Conservation (phyloP, 2,888 invertebrate species). For the Globia sparganii region DNA sequence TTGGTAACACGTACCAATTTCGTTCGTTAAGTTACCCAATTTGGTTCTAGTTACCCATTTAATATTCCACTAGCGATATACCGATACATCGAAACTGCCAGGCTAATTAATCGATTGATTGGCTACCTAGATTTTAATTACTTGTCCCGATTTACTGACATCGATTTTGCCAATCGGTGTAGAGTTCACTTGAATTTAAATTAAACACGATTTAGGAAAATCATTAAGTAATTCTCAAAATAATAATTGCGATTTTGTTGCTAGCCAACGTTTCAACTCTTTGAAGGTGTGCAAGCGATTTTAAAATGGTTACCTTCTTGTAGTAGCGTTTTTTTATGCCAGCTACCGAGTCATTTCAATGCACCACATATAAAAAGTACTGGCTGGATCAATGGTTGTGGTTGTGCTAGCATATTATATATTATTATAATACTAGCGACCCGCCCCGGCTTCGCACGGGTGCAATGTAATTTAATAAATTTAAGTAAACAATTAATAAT, state of each 20-base stretch:
- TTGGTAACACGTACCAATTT: conserved; percentile 45
- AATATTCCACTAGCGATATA: conserved; percentile 36
- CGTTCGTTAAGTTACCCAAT: conserved; percentile 43
- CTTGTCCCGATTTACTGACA: conserved; percentile 41
- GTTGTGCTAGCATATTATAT: neutral
- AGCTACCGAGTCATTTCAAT: too few species aligned
- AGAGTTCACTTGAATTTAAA: neutral
- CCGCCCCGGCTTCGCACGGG: too few species aligned
- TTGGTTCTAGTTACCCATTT: conserved; percentile 33
- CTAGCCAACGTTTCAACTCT: neutral
- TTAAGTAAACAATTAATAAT: too few species aligned
- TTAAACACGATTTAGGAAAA: neutral
- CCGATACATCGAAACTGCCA: conserved; percentile 40
- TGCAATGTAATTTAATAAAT: too few species aligned
- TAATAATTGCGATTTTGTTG: neutral
- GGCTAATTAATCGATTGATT: conserved; percentile 54
- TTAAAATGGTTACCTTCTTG: neutral
- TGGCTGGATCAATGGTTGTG: neutral
- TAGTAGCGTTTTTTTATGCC: neutral
- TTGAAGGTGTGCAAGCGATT: neutral
- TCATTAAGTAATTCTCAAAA: neutral
- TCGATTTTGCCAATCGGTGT: conserved; percentile 9
- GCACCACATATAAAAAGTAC: too few species aligned
- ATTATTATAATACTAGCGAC: too few species aligned
- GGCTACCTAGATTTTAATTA: conserved; percentile 50